Evolutionary conservation across 2,113 vertebrate genomes (phyloP).

Genomic region (Heloderma charlesbogerti): DNA sequence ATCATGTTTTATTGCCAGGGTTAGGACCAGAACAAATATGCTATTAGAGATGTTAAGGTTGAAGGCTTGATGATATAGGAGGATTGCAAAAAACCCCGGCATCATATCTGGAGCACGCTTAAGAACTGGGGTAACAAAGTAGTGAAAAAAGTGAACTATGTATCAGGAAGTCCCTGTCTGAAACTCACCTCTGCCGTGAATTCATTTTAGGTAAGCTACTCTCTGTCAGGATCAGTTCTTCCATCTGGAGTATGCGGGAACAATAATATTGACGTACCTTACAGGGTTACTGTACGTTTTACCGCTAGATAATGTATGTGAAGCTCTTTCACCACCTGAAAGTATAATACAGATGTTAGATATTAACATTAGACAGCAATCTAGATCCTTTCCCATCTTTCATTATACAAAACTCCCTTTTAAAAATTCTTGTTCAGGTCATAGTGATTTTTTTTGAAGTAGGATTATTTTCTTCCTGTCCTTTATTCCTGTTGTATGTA

Average conservation of each 20-base stretch:
- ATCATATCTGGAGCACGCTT: background rate
- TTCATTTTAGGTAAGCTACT: background rate
- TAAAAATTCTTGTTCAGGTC: background rate
- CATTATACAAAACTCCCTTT: background rate
- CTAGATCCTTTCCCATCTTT: background rate
- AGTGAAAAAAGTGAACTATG: background rate
- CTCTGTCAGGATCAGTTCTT: background rate
- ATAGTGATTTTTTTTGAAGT: background rate
- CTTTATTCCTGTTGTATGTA: background rate
- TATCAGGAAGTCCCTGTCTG: background rate
- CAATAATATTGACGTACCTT: background rate
- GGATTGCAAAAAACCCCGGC: conserved; percentile 2
- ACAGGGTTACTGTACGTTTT: background rate
- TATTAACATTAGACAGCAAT: background rate
- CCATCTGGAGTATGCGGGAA: background rate
- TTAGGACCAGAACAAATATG: background rate
- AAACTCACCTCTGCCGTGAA: background rate
- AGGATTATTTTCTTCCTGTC: background rate
- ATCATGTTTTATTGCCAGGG: background rate
- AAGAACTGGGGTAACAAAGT: background rate
- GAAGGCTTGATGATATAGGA: background rate
- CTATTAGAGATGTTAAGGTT: background rate
- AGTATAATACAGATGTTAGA: background rate
- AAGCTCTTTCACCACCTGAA: background rate
- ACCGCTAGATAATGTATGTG: background rate